Percentiles rank a stretch among this genome's conserved stretches.
phyloP scores from a whole-genome alignment of 2,797 vertebrate species.

The Chiloscyllium punctatum region DNA sequence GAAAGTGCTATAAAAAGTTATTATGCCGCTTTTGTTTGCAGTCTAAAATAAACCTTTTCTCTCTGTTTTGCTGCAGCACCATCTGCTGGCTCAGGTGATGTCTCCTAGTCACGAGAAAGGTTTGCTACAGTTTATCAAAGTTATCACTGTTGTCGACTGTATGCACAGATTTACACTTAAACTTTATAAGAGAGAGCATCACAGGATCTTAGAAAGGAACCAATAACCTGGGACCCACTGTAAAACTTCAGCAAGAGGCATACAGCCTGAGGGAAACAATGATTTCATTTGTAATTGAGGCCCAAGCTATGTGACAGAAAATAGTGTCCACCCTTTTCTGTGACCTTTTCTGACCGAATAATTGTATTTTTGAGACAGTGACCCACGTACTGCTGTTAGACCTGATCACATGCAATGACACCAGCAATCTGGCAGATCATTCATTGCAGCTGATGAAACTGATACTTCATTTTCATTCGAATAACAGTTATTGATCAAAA shows the following conservation, averaged over 20 bases:
- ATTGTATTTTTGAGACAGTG: not conserved
- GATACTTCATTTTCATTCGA: constrained; percentile 12
- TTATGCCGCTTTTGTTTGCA: not conserved
- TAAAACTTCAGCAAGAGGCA: not conserved
- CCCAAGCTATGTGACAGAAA: not conserved
- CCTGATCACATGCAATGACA: not conserved
- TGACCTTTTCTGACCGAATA: not conserved
- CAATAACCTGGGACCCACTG: too few relatives aligned
- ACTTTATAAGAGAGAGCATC: not conserved
- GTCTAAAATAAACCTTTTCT: not conserved
- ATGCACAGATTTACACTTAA: not conserved
- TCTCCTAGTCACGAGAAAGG: not conserved
- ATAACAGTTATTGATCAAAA: constrained; percentile 25
- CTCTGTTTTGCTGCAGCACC: constrained; percentile 30
- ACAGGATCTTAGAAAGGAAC: too few relatives aligned
- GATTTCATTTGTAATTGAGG: not conserved
- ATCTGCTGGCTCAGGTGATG: constrained; percentile 27
- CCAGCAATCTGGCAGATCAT: constrained; percentile 25
- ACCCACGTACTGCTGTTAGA: not conserved
- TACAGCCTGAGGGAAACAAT: not conserved
- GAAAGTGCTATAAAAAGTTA: not conserved
- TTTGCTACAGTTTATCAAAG: not conserved
- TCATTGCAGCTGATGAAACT: constrained; percentile 21
- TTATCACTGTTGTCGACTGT: too few relatives aligned
- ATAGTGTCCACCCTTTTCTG: not conserved